Conservation (phyloP, 2,888 invertebrate genomes). For the Girardia tigrina region DNA sequence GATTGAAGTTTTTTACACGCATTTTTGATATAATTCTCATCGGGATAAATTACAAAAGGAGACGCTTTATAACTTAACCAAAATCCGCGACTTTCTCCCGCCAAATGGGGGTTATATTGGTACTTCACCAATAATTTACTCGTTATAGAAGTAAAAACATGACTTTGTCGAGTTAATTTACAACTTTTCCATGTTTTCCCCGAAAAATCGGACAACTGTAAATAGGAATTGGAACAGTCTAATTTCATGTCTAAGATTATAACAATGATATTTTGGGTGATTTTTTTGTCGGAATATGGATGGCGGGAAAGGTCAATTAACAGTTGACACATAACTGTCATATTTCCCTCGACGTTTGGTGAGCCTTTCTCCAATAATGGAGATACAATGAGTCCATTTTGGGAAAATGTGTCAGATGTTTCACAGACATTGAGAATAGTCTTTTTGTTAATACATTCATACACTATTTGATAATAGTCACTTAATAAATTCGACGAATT, state of each 20-base stretch:
- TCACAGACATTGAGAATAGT: conserved; percentile 25
- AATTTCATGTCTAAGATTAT: conserved; percentile 29
- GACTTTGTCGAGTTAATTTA: conserved; percentile 28
- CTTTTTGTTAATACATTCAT: conserved; percentile 27
- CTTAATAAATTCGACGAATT: not conserved
- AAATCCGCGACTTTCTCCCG: conserved; percentile 16
- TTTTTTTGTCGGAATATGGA: conserved; percentile 19
- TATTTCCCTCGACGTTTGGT: not conserved
- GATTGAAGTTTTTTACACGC: not conserved
- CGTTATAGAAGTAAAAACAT: conserved; percentile 30
- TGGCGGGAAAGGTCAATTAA: not conserved
- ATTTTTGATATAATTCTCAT: not conserved
- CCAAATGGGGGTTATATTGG: conserved; percentile 3
- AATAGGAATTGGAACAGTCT: conserved; percentile 24
- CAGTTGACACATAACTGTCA: conserved; percentile 11
- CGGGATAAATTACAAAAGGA: conserved; percentile 1
- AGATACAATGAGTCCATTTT: conserved; percentile 21
- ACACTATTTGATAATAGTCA: conserved; percentile 33
- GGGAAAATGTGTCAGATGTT: not conserved
- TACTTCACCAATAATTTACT: conserved; percentile 26
- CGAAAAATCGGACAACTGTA: conserved; percentile 21
- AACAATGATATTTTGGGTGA: conserved; percentile 25
- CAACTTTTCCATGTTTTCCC: conserved; percentile 31
- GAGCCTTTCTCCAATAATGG: conserved; percentile 5
- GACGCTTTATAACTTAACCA: conserved; percentile 32